phyloP scores from a whole-genome alignment of 2,888 invertebrate genomes.

The Platynereis dumerilii region DNA sequence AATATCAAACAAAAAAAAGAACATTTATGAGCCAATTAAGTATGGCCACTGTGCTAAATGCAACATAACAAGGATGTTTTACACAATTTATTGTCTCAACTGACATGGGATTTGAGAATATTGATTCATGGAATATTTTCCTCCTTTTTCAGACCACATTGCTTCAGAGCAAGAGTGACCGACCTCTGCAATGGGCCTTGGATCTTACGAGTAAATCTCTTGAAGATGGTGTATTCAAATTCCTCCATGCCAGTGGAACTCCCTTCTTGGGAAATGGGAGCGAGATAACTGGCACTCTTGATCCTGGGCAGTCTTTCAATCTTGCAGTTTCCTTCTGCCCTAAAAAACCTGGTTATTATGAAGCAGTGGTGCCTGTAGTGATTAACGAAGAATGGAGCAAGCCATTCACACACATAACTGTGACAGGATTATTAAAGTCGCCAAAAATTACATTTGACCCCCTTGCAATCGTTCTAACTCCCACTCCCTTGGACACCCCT shows the following conservation, averaged over 20 bases:
- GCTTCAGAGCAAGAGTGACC: constrained; percentile 58
- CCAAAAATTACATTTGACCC: constrained; percentile 61
- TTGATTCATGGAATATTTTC: too few relatives aligned
- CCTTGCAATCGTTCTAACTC: constrained; percentile 56
- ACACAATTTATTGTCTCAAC: too few relatives aligned
- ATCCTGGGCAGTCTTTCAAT: constrained; percentile 53
- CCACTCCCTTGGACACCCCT: constrained; percentile 57
- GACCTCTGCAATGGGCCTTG: constrained; percentile 53
- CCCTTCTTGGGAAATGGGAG: constrained; percentile 50
- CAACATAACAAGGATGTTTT: too few relatives aligned
- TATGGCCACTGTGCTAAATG: too few relatives aligned
- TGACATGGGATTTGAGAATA: too few relatives aligned
- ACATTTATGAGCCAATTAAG: too few relatives aligned
- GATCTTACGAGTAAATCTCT: constrained; percentile 49
- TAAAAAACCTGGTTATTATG: constrained; percentile 56
- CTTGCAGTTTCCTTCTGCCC: constrained; percentile 59
- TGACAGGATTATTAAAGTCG: constrained; percentile 53
- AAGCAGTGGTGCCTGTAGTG: constrained; percentile 54
- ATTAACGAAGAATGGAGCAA: constrained; percentile 54
- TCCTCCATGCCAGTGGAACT: constrained; percentile 55
- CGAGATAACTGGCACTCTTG: constrained; percentile 54
- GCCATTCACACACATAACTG: constrained; percentile 56
- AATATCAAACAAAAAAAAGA: too few relatives aligned
- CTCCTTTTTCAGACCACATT: constrained; percentile 47
- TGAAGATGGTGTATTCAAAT: constrained; percentile 57